A percentile compares a stretch with the other conserved stretches of the same genome.
phyloP scores from a whole-genome alignment of 1,140 invertebrate species.

The Leptopilina boulardi region DNA sequence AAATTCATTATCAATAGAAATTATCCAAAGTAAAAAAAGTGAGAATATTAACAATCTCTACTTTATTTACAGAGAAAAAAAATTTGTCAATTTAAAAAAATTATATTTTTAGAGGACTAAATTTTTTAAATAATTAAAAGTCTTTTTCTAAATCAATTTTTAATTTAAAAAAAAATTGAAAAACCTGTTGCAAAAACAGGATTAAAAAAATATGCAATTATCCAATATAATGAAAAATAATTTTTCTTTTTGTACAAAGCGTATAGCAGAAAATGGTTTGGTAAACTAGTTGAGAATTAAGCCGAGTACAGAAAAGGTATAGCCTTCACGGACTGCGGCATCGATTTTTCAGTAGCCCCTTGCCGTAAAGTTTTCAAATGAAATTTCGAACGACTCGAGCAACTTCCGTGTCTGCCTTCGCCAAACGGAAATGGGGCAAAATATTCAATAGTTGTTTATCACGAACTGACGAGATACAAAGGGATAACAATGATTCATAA shows the following conservation, averaged over 20 bases:
- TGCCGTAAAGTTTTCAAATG: constrained; percentile 31
- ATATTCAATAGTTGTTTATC: constrained; percentile 34
- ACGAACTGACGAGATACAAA: constrained; percentile 12
- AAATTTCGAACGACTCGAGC: constrained; percentile 32
- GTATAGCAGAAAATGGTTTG: not conserved
- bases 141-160: no score
- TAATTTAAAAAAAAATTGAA: no score
- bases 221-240: not conserved
- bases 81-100: no score
- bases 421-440: constrained; percentile 28
- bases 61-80: no score
- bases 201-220: no score
- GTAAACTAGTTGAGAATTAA: constrained; percentile 7
- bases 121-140: no score
- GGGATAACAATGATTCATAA: constrained; percentile 31
- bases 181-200: no score
- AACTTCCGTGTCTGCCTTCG: constrained; percentile 29
- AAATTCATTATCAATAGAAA: not conserved
- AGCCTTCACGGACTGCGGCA: constrained; percentile 28
- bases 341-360: constrained; percentile 30
- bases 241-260: not conserved
- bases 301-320: constrained; percentile 10
- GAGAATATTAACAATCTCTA: no score
- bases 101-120: no score
- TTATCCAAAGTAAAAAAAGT: no score